These are phyloP conservation scores for Nicator chloris DNA, from an alignment of 2,113 vertebrate genomes.

Conservation along the genomic window DNA sequence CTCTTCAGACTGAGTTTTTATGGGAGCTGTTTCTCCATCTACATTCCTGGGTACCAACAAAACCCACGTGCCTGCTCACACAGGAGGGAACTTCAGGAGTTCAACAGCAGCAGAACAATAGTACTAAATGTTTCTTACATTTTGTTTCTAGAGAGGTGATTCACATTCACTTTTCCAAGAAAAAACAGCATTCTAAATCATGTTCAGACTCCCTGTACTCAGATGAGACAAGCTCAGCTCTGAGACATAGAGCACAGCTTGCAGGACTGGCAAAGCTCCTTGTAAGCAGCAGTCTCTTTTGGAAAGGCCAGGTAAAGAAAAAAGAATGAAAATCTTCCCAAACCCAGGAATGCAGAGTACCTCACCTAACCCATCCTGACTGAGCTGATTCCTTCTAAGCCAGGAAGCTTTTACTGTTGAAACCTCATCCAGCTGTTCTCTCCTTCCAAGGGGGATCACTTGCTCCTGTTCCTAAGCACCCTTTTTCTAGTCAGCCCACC, in stretches of 20 bases:
- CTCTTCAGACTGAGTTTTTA: neutral
- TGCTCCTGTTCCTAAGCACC: neutral
- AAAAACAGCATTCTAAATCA: neutral
- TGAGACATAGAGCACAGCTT: neutral
- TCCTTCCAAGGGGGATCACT: neutral
- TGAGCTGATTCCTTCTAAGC: neutral
- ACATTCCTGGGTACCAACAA: neutral
- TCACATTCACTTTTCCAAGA: neutral
- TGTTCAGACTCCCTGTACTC: neutral
- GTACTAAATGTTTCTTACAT: neutral
- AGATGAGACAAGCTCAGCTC: neutral
- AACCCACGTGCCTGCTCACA: fast-evolving
- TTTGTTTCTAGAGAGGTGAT: neutral
- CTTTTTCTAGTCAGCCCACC: neutral
- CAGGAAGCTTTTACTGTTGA: neutral
- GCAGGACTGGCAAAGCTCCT: neutral
- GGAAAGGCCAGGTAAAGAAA: neutral
- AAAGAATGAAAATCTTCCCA: neutral
- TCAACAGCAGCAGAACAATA: neutral
- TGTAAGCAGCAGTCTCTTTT: neutral
- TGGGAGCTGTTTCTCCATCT: neutral
- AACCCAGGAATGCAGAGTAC: neutral
- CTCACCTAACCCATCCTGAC: neutral
- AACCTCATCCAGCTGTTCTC: neutral
- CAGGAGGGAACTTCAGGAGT: neutral